Base-by-base conservation (phyloP, 2,888 invertebrate genomes). In the Ceriagrion tenellum region DNA sequence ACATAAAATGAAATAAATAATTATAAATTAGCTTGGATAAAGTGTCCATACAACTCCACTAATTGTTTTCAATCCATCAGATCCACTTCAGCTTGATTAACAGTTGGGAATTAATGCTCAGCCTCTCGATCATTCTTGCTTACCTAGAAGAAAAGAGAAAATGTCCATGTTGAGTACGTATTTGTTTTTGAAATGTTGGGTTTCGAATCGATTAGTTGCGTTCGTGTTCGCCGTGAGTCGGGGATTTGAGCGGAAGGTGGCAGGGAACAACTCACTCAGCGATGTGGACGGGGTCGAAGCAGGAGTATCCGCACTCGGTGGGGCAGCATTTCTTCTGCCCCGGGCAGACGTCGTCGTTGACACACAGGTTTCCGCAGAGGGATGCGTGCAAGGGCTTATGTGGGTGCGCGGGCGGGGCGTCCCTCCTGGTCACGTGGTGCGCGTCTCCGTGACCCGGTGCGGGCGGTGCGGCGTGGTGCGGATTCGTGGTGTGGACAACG, bases 321-420 rank as follows among this genome's bases (percentile, higher is more conserved):
- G 96, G 96, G 95, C 96, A 96, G 95, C 96, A 96, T 95, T 96
- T 96, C 95, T 96, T 96, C 12, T 89, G 95, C 20, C 90, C 69
- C 30, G 96, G 95, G 90, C 96, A 96, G 40, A 88, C 95, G 18
- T 95, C 23, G 93, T 96, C 96, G 74, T 90, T 90, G n/a, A 95
- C 93, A 95, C 96, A 96, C 35, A 96, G 59, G 95, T 96, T 96
- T 55, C 96, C 96, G 95, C 96, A 96, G n/a, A 96, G 95, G 4
- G 96, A 96, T 59, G 97, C 96, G 47, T 93, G 69, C 0, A 89
- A 74, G 81, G 91, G 3, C 89, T 55, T 59, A 26, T 90, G 95
- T 69, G 35, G 90, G 3, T 63, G 63, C 12, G 59, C 26, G n/a
- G 56, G 26, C 12, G 93, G 47, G 20, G 35, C 69, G 16, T 93